Evolutionary conservation across 2,888 invertebrate species (phyloP), one percentile per base, ranked within the genome.

Genomic region (Oligia strigilis): DNA sequence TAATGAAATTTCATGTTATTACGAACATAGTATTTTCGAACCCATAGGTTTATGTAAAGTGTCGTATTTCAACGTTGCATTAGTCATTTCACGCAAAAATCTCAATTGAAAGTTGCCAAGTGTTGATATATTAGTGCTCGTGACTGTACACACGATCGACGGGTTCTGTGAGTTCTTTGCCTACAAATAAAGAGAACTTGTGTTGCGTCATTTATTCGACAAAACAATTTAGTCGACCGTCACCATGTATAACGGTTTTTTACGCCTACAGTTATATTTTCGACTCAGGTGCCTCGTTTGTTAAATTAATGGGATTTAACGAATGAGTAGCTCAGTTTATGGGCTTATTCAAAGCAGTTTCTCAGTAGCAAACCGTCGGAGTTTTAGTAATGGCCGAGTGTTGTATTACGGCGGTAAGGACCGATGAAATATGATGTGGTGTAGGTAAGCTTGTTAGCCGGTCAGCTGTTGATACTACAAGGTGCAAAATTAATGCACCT

Each of bases 391-490:
- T 81, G 73, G 58, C 58, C 11, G 72, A 72, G 88, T 88, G 75
- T 89, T 81, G 83, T 80, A 72, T 88, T 88, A 89, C 88, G 58
- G 64, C 70, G 67, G 67, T 81, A 75, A 78, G 49, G 65, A 49
- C 17, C 78, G 60, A 77, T 87, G 80, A 79, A 89, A 88, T 84
- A 85, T 78, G 81, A 89, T 80, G 87, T 77, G 71, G 55, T 81
- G 78, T 65, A 52, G 49, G 77, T 80, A 80, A 85, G 84, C 77
- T 84, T 84, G 87, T 87, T 78, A 87, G 67, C 70, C 23, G 49
- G 82, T 82, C 88, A 88, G 89, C 86, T 88, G 89, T 80, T 85
- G 55, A 46, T 58, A 76, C 43, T 67, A 85, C 89, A 89, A 88
- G 86, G 83, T 82, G 88, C 83, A 83, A 80, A 76, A 82, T 80